Evolutionary conservation across 2,113 vertebrate species (phyloP), one percentile per base, ranked within the genome.

Genomic region (Lasiurus cinereus): DNA sequence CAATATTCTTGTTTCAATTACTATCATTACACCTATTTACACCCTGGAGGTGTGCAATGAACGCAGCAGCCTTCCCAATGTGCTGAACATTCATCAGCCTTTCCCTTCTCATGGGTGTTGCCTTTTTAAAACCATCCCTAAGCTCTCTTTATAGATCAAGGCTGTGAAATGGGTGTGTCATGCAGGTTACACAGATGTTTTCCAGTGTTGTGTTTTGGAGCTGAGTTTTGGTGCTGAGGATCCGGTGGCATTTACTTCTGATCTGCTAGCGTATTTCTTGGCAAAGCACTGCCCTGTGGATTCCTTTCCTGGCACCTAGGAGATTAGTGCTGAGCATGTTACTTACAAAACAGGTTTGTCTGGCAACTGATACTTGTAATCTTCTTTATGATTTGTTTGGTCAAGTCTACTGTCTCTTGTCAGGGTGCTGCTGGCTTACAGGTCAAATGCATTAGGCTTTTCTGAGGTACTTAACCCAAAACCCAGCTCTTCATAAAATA

Each of bases 301-400:
- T n/a, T 24, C 66, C 72, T 86, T 52, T 62, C 50, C 67, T 80
- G 86, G 80, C 78, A 83, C 69, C 80, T 4, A 1, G 33, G 77
- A 39, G 77, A 39, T 8, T 29, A 13, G 2, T 1, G 59, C 48
- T 73, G 19, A 50, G 33, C 77, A 9, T 24, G 90, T 76, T 50
- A 43, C 93, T 78, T 76, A 82, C 86, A 54, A 82, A 94, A 93
- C 95, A 91, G 94, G 92, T 90, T 56, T 91, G 78, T 92, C 77
- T 48, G 52, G 95, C 82, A 90, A 2, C 67, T 24, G 39, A 43
- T 27, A 10, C 69, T 22, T 67, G 59, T 15, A 3, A 70, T 39
- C 54, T 88, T 90, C 78, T 46, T 33, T 36, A 64, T 54, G 91
- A 59, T 82, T 31, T 76, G 39, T 62, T 79, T 83, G 64, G 77